Conservation (phyloP, 2,888 invertebrate species). For the Ornithoptera priamus region DNA sequence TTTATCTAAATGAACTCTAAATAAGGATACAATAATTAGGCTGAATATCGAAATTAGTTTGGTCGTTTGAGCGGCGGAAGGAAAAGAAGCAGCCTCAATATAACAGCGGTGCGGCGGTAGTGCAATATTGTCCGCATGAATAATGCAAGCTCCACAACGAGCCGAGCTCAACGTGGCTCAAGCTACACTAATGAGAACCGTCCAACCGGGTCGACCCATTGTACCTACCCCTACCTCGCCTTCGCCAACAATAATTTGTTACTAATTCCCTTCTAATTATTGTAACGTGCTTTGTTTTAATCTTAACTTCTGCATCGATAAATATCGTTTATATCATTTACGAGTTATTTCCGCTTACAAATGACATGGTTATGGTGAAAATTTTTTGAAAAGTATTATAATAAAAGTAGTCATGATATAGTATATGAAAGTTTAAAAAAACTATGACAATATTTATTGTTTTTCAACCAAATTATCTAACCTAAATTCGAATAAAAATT, state of each 20-base stretch:
- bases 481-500: too few relatives aligned
- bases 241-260: conserved; percentile 72
- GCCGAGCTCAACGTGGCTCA: conserved; percentile 57
- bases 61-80: conserved; percentile 49
- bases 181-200: conserved; percentile 72
- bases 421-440: too few relatives aligned
- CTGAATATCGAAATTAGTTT: conserved; percentile 50
- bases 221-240: conserved; percentile 47
- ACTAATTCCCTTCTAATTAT: conserved; percentile 74
- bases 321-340: background rate
- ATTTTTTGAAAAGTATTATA: background rate
- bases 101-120: conserved; percentile 41
- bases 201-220: conserved; percentile 61
- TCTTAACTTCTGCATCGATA: conserved; percentile 32
- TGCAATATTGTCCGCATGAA: conserved; percentile 77
- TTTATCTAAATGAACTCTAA: background rate
- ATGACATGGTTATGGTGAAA: background rate
- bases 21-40: conserved; percentile 8
- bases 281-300: conserved; percentile 46
- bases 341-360: background rate
- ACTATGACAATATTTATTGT: too few relatives aligned
- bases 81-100: conserved; percentile 37
- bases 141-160: conserved; percentile 67
- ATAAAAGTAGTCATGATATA: too few relatives aligned
- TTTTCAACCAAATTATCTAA: too few relatives aligned